These are phyloP conservation scores for Carcina quercana DNA, from an alignment of 2,888 invertebrate genomes.

Conservation along the genomic window DNA sequence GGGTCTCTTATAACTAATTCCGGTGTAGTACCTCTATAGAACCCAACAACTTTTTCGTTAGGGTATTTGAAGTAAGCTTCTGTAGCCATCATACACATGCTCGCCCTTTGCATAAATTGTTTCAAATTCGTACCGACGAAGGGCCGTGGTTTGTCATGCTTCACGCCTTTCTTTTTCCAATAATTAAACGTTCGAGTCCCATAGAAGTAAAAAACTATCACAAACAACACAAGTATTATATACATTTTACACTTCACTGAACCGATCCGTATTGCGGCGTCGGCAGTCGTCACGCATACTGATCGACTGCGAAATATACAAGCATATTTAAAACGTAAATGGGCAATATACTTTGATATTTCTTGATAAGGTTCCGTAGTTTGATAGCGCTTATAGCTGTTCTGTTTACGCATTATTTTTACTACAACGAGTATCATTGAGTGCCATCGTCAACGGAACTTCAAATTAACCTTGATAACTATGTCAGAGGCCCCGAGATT, in stretches of 20 bases:
- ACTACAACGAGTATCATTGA: no score
- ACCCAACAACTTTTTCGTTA: conserved; percentile 53
- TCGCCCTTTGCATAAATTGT: conserved; percentile 41
- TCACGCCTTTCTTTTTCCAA: conserved; percentile 49
- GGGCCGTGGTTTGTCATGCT: conserved; percentile 47
- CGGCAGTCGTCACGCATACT: not conserved
- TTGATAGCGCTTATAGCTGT: no score
- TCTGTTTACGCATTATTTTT: no score
- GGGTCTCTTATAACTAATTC: conserved; percentile 56
- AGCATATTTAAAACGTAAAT: no score
- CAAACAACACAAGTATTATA: conserved; percentile 24
- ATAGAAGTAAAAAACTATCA: conserved; percentile 36
- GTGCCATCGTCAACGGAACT: no score
- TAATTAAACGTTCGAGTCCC: conserved; percentile 43
- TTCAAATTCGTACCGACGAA: conserved; percentile 44
- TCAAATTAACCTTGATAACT: no score
- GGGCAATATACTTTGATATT: no score
- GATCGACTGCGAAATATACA: no score
- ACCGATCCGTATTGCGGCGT: not conserved
- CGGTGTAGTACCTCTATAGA: conserved; percentile 40
- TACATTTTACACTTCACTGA: conserved; percentile 1
- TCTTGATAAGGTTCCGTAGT: not conserved
- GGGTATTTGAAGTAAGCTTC: conserved; percentile 48
- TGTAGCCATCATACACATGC: conserved; percentile 48
- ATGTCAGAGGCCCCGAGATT: no score